Conservation (phyloP, 2,888 invertebrate genomes). For the Allophyes oxyacanthae region DNA sequence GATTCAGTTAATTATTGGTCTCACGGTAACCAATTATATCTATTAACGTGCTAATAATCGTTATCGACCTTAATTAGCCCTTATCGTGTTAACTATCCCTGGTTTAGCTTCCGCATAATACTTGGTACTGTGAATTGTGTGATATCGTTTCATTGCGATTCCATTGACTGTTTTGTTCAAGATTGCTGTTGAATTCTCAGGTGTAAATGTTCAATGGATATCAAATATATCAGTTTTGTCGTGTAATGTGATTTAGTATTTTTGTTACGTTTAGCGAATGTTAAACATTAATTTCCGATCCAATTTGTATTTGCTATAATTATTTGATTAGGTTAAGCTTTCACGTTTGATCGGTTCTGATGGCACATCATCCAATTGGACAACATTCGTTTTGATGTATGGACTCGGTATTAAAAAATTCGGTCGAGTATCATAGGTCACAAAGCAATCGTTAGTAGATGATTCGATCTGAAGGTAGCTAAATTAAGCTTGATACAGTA, state of each 20-base stretch:
- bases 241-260: not conserved
- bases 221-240: not conserved
- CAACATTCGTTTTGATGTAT: not conserved
- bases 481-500: no score
- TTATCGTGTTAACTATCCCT: slow-evolving; percentile 53
- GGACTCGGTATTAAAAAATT: no score
- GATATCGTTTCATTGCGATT: not conserved
- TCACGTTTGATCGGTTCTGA: slow-evolving; percentile 29
- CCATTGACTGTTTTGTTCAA: slow-evolving; percentile 16
- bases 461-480: no score
- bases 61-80: slow-evolving; percentile 54
- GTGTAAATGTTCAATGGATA: not conserved
- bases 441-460: no score
- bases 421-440: no score
- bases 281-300: slow-evolving; percentile 46
- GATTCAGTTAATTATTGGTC: slow-evolving; percentile 25
- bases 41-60: slow-evolving; percentile 52
- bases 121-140: slow-evolving; percentile 12
- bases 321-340: slow-evolving; percentile 34
- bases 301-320: slow-evolving; percentile 26
- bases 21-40: slow-evolving; percentile 51
- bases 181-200: accelerated
- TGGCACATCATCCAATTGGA: slow-evolving; percentile 1
- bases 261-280: slow-evolving; percentile 22
- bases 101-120: slow-evolving; percentile 38